Conservation (phyloP, 2,797 vertebrate genomes). For the Acipenser ruthenus region DNA sequence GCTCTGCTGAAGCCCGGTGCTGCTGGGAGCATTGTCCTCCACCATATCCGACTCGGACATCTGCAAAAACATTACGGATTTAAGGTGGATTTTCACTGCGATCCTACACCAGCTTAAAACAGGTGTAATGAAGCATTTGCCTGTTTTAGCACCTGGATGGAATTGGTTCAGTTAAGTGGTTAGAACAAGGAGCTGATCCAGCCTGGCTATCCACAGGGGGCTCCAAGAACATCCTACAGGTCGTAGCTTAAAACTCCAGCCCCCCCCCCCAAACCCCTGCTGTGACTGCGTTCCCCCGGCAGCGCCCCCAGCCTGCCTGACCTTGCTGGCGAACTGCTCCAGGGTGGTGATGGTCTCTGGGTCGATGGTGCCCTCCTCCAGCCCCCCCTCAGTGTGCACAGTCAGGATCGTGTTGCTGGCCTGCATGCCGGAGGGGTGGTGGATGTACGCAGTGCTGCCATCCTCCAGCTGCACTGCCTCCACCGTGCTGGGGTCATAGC, state of each 20-base stretch:
- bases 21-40: constrained; percentile 19
- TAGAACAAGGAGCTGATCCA: too few species aligned
- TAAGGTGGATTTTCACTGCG: too few species aligned
- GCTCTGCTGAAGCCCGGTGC: constrained; percentile 15
- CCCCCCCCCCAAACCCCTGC: too few species aligned
- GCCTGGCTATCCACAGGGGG: too few species aligned
- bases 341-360: constrained; percentile 43
- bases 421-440: constrained; percentile 43
- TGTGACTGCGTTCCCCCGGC: too few species aligned
- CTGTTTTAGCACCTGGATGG: too few species aligned
- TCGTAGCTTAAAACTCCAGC: too few species aligned
- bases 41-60: constrained; percentile 23
- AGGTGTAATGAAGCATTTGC: too few species aligned
- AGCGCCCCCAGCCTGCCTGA: constrained; percentile 25
- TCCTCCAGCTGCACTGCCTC: constrained; percentile 64
- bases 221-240: too few species aligned
- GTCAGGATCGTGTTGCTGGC: constrained; percentile 45
- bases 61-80: neutral
- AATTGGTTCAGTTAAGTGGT: too few species aligned
- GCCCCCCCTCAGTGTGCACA: constrained; percentile 48
- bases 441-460: constrained; percentile 66
- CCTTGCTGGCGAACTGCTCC: constrained; percentile 52
- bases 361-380: constrained; percentile 44
- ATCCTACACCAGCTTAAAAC: too few species aligned
- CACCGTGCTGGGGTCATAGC: constrained; percentile 51